Base-by-base conservation (phyloP, 2,113 vertebrate genomes). In the Apteryx owenii region DNA sequence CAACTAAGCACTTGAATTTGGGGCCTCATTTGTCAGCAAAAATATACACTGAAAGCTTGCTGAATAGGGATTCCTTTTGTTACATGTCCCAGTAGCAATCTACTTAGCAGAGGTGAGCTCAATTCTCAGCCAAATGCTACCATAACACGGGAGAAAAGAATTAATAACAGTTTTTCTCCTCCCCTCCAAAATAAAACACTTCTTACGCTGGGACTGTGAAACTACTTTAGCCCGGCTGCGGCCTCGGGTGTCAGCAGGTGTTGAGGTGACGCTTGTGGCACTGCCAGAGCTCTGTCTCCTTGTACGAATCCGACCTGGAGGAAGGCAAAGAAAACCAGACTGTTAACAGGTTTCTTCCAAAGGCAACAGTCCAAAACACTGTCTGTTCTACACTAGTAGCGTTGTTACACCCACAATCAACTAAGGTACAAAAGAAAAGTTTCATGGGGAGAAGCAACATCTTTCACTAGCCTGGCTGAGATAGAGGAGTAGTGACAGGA, bases 151-250 rank as follows among this genome's bases (percentile, higher is more conserved):
- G 54, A 89, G 44, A 83, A 87, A 66, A 1, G 2, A 17, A 69
- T 76, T 14, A 81, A 23, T 36, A 58, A 56, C 13, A 85, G 28
- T 40, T 61, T 61, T 14, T 70, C 29, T 72, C 70, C 19, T 81
- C 36, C 61, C 71, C 68, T 12, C 16, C 36, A 77, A 92, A 93
- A 89, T 51, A 94, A 92, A 97, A 73, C 3, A 69, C 40, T 96
- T 98, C 99, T 98, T 99, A 99, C 99, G 99, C 98, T 99, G 99
- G 56, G 99, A 99, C 96, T 99, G 99, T 23, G 99, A 99, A 51
- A 99, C 99, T 12, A 99, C 99, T 99, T 99, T 99, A 89, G 99
- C 99, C n/a, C 99, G 98, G 95, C 99, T 99, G 54, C 99, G 99
- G 79, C 99, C 99, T 79, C 99, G 98, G 66, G 97, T 99, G 79